These are phyloP conservation scores for Bungarus multicinctus DNA, from an alignment of 2,113 vertebrate genomes.

Conservation along the genomic window DNA sequence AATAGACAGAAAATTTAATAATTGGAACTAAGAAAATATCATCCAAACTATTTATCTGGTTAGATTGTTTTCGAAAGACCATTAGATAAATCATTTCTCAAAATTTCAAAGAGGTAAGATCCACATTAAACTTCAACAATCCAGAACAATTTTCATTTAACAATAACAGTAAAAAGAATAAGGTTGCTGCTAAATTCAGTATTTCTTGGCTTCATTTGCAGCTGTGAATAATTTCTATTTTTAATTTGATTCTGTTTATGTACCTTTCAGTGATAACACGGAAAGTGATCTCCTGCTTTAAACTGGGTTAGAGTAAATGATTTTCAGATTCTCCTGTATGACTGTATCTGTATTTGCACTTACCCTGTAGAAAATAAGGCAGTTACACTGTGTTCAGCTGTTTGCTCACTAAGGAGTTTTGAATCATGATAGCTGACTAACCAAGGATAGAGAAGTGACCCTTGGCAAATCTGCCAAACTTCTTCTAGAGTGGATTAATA, in stretches of 20 bases:
- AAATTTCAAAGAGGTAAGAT: background rate
- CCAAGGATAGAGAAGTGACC: slow-evolving; percentile 13
- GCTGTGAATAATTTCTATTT: background rate
- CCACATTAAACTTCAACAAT: background rate
- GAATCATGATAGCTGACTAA: slow-evolving; percentile 14
- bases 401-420: slow-evolving; percentile 8
- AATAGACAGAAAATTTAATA: background rate
- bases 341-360: no score
- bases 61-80: background rate
- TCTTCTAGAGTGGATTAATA: slow-evolving; percentile 4
- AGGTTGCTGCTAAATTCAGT: background rate
- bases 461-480: background rate
- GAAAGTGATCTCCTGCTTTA: background rate
- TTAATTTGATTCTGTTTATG: background rate
- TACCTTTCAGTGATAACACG: background rate
- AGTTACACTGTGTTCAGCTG: background rate
- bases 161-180: background rate
- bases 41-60: background rate
- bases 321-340: background rate
- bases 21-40: background rate
- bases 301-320: background rate
- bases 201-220: background rate
- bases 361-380: background rate
- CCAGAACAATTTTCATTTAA: background rate
- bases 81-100: background rate